Base-by-base conservation (phyloP, 2,113 vertebrate species). In the Nyctibius bracteatus region DNA sequence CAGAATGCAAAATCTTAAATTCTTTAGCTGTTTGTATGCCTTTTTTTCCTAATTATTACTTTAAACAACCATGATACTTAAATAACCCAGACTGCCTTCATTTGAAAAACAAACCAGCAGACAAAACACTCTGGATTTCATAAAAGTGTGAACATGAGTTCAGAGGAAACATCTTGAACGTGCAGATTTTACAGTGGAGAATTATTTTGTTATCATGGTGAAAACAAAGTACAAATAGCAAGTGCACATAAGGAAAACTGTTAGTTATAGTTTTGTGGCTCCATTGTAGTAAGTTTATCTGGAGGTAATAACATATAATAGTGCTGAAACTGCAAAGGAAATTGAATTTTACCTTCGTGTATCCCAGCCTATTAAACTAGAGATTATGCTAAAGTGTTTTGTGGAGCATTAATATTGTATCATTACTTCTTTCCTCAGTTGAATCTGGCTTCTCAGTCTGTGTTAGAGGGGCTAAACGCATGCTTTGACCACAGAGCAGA, bases 401-500 rank as follows among this genome's bases (percentile, higher is more conserved):
- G 35, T 92, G 20, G 2, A 90, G 2, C 10, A 9, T 80, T 92
- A 71, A 97, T 77, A 47, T 27, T 78, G 2, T 72, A 8, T 90
- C n/a, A 11, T 65, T 85, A 55, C 84, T 93, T 95, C 19, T 73
- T 88, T 74, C n/a, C 37, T 94, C 80, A 91, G 99, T 93, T 99
- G 91, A 99, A 99, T 95, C 95, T 99, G 97, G 99, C 99, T 90
- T 99, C 99, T 78, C 99, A 99, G 98, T 99, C 99, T 4, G 99
- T 99, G 31, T 86, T 99, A 78, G 99, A 99, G 95, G 99, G 99
- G n/a, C 98, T 99, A 52, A 99, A 99, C 1, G 99, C 99, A 8
- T 99, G 99, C 97, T 99, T 99, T 91, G 99, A 99, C 91, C 99
- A 99, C 96, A 98, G 99, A 97, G 99, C 99, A 54, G 99, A 99